Conservation (phyloP, 2,888 invertebrate species). For the Conops quadrifasciatus region DNA sequence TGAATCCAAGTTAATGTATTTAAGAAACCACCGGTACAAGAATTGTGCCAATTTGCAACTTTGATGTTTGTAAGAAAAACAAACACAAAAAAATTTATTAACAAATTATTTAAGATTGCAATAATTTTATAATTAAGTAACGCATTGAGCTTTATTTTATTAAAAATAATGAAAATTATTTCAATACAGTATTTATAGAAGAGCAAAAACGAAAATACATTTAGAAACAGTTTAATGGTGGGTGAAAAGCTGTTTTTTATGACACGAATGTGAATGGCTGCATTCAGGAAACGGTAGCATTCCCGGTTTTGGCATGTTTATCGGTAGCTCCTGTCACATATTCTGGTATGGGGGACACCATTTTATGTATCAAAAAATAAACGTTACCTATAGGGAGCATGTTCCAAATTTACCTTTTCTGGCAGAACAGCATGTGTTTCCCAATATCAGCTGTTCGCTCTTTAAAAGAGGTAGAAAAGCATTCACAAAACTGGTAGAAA, state of each 20-base stretch:
- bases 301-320: too few species aligned
- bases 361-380: too few species aligned
- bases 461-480: too few species aligned
- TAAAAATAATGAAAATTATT: conserved; percentile 25
- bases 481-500: too few species aligned
- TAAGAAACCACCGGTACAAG: conserved; percentile 32
- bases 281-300: too few species aligned
- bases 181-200: conserved; percentile 29
- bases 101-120: conserved; percentile 3
- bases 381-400: too few species aligned
- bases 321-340: too few species aligned
- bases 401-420: too few species aligned
- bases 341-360: too few species aligned
- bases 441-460: too few species aligned
- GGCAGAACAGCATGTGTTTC: too few species aligned
- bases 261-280: background rate
- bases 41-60: conserved; percentile 47
- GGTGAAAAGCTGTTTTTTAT: conserved; percentile 32
- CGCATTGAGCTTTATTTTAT: conserved; percentile 34
- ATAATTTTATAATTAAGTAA: conserved; percentile 24
- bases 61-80: conserved; percentile 8
- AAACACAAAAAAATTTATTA: conserved; percentile 2
- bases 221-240: conserved; percentile 6
- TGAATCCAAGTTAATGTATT: background rate
- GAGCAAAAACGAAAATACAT: conserved; percentile 15